Evolutionary conservation across 92 coral and sea anemone genomes (phyloP).

Genomic region (Parazoanthus atlanticus): DNA sequence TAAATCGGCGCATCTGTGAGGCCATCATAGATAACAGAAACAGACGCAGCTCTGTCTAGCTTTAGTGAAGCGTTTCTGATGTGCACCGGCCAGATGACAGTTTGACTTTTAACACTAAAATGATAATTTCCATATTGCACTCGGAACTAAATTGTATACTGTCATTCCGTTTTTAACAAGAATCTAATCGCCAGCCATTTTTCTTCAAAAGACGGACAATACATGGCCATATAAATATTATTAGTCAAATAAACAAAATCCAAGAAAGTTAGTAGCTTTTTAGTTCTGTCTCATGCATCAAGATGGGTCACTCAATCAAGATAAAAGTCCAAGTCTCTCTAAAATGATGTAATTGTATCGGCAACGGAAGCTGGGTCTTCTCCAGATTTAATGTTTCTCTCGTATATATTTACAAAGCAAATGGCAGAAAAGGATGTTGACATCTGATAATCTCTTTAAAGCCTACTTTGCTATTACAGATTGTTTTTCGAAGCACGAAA

Average conservation of each 20-base stretch:
- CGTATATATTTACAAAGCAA: neutral
- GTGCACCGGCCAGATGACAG: neutral
- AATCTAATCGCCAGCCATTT: neutral
- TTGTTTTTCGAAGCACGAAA: neutral
- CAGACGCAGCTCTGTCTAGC: neutral
- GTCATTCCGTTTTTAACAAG: neutral
- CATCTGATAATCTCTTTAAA: neutral
- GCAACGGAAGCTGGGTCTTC: slow-evolving; percentile 8
- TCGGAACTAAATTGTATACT: neutral
- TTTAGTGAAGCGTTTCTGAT: neutral
- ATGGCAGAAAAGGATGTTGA: neutral
- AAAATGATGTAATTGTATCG: neutral
- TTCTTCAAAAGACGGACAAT: neutral
- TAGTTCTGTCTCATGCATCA: neutral
- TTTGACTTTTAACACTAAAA: neutral
- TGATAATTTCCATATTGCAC: neutral
- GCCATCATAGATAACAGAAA: neutral
- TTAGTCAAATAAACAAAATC: neutral
- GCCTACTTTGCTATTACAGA: neutral
- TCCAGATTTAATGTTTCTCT: neutral
- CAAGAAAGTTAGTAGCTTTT: neutral
- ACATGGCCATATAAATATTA: neutral
- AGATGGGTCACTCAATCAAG: neutral
- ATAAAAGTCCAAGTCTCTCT: neutral
- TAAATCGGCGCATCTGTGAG: neutral